Evolutionary conservation across 2,113 vertebrate species (phyloP).

Genomic region (Nibea coibor): DNA sequence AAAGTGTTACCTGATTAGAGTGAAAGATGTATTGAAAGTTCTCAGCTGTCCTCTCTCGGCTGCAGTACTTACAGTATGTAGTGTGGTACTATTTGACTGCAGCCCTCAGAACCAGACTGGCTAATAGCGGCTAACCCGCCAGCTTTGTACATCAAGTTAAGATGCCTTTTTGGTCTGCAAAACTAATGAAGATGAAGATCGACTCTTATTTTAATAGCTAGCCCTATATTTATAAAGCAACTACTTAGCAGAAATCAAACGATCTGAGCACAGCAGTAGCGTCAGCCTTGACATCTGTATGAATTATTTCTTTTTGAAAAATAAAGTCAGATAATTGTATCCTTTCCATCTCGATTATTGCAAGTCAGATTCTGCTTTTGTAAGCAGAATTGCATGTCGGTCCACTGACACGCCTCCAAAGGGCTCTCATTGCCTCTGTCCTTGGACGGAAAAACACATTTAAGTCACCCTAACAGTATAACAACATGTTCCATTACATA

Average conservation of each 20-base stretch:
- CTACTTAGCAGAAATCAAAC: conserved; percentile 12
- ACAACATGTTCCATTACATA: no score
- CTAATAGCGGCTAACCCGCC: neutral
- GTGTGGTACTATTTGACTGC: conserved; percentile 24
- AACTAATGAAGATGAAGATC: neutral
- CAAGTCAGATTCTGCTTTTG: conserved; percentile 13
- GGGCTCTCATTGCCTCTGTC: neutral
- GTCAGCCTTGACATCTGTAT: conserved; percentile 7
- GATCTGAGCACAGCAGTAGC: neutral
- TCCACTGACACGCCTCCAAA: neutral
- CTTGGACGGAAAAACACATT: neutral
- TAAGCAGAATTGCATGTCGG: neutral
- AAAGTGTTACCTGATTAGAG: neutral
- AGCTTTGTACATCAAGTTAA: neutral
- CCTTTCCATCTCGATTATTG: conserved; percentile 21
- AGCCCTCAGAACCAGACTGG: neutral
- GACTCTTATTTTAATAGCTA: neutral
- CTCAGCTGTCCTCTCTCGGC: neutral
- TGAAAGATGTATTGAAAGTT: conserved; percentile 10
- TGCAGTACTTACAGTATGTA: neutral
- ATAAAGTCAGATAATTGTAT: conserved; percentile 11
- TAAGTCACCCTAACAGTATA: neutral
- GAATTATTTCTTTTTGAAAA: neutral
- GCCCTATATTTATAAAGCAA: neutral
- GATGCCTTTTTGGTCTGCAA: neutral